These are phyloP conservation scores for Ascidia mentula DNA, from an alignment of 23 tunicate species.

Conservation along the genomic window DNA sequence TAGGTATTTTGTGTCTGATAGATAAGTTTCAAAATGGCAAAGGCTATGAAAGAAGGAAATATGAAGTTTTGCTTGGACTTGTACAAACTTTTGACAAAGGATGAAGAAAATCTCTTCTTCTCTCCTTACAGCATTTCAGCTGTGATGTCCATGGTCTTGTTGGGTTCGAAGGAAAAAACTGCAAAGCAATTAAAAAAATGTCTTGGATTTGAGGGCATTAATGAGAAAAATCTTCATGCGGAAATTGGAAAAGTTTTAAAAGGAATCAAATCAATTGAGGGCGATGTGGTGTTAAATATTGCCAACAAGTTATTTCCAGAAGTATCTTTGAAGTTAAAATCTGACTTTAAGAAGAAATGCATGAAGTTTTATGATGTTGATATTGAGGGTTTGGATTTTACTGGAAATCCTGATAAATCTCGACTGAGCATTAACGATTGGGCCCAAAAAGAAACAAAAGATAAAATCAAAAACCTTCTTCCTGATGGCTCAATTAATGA, in stretches of 20 bases:
- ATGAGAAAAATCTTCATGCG: background rate
- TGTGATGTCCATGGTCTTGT: constrained; percentile 35
- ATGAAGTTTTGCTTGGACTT: constrained; percentile 7
- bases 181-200: constrained; percentile 20
- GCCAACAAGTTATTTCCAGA: constrained; percentile 77
- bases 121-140: constrained; percentile 58
- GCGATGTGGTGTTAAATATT: constrained; percentile 27
- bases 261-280: background rate
- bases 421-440: constrained; percentile 53
- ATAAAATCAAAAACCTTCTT: constrained; percentile 65
- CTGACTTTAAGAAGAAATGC: constrained; percentile 19
- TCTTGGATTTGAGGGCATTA: background rate
- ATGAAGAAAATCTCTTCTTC: constrained; percentile 28
- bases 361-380: constrained; percentile 18
- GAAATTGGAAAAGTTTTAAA: background rate
- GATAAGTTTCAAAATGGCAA: background rate
- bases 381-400: constrained; percentile 30
- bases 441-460: constrained; percentile 51
- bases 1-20: too few species aligned
- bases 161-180: constrained; percentile 46
- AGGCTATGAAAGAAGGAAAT: background rate
- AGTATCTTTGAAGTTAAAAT: constrained; percentile 23
- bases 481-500: constrained; percentile 49
- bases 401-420: constrained; percentile 34
- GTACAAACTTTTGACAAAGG: background rate